Evolutionary conservation across 2,113 vertebrate genomes (phyloP).

Genomic region (Okapia johnstoni): DNA sequence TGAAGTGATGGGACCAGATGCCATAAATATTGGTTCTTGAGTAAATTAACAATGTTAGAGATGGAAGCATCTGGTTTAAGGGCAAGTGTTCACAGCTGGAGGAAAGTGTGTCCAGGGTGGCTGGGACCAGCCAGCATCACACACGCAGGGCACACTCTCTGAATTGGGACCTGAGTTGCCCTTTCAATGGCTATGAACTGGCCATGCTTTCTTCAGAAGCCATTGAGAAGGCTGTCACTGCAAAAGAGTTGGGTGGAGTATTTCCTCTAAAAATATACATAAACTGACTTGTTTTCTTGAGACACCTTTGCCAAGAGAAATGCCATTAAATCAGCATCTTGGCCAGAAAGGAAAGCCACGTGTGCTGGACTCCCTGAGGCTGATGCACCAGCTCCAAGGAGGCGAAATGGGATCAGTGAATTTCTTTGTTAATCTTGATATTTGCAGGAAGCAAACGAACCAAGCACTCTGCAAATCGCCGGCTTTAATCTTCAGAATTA

Average conservation of each 20-base stretch:
- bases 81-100: background rate
- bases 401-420: conserved; percentile 23
- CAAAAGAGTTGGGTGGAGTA: background rate
- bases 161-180: background rate
- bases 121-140: background rate
- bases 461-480: conserved; percentile 44
- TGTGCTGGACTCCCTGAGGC: background rate
- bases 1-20: background rate
- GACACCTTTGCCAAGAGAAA: background rate
- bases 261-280: background rate
- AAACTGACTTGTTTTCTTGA: background rate
- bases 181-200: background rate
- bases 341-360: background rate
- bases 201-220: background rate
- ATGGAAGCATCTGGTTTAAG: background rate
- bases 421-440: conserved; percentile 70
- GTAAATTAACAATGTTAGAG: background rate
- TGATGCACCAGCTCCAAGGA: background rate
- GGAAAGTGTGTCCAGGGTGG: background rate
- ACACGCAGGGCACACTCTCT: background rate
- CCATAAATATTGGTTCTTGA: background rate
- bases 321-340: background rate
- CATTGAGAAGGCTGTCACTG: background rate
- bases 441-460: conserved; percentile 61
- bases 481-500: conserved; percentile 69